Evolutionary conservation across 2,113 vertebrate genomes (phyloP).

Genomic region (Semnopithecus entellus): DNA sequence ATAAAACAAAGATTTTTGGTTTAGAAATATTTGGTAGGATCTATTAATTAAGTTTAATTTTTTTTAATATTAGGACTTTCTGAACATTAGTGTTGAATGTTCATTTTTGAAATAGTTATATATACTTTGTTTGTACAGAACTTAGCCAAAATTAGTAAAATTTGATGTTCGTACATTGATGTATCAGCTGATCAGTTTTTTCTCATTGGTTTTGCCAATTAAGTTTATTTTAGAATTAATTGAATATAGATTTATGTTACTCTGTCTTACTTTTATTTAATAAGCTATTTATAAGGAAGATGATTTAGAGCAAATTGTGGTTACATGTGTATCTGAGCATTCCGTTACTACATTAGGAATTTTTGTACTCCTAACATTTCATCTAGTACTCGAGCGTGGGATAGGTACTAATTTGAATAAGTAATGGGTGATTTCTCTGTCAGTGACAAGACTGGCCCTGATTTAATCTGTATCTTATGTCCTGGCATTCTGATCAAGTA

Average conservation of each 20-base stretch:
- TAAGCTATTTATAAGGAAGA: neutral
- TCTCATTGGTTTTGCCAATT: slow-evolving; percentile 5
- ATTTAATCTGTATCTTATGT: neutral
- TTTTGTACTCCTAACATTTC: neutral
- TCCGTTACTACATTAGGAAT: neutral
- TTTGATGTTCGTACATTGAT: neutral
- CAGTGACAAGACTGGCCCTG: neutral
- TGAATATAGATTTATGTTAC: slow-evolving; percentile 9
- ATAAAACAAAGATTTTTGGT: neutral
- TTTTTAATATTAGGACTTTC: neutral
- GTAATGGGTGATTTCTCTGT: neutral
- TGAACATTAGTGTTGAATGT: neutral
- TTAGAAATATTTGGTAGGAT: neutral
- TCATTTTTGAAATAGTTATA: slow-evolving; percentile 36
- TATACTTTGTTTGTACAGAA: neutral
- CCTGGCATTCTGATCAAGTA: neutral
- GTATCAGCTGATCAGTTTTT: neutral
- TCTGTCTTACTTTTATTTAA: slow-evolving; percentile 15
- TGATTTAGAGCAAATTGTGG: neutral
- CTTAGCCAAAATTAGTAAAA: neutral
- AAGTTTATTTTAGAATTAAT: neutral
- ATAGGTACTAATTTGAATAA: neutral
- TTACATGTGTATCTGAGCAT: neutral
- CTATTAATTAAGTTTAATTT: neutral
- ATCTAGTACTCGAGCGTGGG: neutral